Evolutionary conservation across 2,888 invertebrate genomes (phyloP), one percentile per base, ranked within the genome.

Genomic region (Archips xylosteana): DNA sequence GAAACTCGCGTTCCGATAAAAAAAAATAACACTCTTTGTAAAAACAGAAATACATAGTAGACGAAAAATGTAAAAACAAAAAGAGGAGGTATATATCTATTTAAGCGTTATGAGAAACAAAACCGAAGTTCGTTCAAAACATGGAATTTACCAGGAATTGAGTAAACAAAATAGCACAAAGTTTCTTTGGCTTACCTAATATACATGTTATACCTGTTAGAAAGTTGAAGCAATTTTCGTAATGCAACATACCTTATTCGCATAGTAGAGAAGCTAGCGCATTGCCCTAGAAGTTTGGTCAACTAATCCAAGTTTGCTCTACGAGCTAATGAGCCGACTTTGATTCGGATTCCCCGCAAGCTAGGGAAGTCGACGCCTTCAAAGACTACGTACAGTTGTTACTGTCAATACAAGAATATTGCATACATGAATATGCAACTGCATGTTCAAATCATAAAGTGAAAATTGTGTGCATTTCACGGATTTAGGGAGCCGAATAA

Each of bases 301-400:
- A 93, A 94, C 93, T 94, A 93, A 94, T 94, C 91, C 92, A 93
- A 94, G 92, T 93, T 93, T 92, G 91, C 92, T 89, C 89, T 89
- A 89, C 91, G 83, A 86, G 86, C 90, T 93, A 94, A 94, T 93
- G 92, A 93, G 91, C 90, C 89, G 92, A 92, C 92, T 92, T 94
- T 92, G 92, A 94, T 92, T 91, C 87, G 89, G 89, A 92, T 89
- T 90, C 88, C 83, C 86, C 78, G 82, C 84, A 85, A 85, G 79
- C 82, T 23, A 80, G 80, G 79, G 83, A 84, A 87, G 87, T 88
- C 84, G 83, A 83, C 80, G 80, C 80, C 83, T 78, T 80, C 84
- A 82, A 83, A 83, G 82, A 83, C 83, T 84, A 79, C 13, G 32
- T n/a, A 51, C 60, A 10, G 15, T 15, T 42, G 15, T 65, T 34